phyloP scores from a whole-genome alignment of 1,140 invertebrate genomes.

The Kradibia gibbosae region DNA sequence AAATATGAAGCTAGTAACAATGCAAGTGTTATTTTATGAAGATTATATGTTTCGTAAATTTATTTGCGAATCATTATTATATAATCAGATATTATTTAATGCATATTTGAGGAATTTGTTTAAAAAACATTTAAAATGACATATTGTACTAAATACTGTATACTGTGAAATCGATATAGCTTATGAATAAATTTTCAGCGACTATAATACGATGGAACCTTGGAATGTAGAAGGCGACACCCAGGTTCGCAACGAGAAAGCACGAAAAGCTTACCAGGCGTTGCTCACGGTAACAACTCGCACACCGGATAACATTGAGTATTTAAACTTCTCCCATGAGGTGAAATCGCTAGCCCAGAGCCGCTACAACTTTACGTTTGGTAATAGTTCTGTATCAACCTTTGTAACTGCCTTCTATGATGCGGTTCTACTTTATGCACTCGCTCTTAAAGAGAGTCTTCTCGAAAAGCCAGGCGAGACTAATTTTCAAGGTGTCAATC shows the following conservation, averaged over 20 bases:
- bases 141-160: too few relatives aligned
- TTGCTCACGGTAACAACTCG: conserved; percentile 91
- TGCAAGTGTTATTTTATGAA: too few relatives aligned
- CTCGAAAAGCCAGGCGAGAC: conserved; percentile 76
- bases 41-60: too few relatives aligned
- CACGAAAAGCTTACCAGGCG: conserved; percentile 90
- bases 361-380: conserved; percentile 87
- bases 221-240: conserved; percentile 90
- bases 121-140: too few relatives aligned
- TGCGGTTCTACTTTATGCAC: conserved; percentile 91
- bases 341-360: conserved; percentile 85
- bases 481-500: conserved; percentile 74
- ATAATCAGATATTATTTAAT: too few relatives aligned
- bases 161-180: too few relatives aligned
- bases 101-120: too few relatives aligned
- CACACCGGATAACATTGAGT: conserved; percentile 86
- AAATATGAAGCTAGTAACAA: too few relatives aligned
- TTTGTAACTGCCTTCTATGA: conserved; percentile 98
- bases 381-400: conserved; percentile 81
- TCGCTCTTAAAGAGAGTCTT: conserved; percentile 90
- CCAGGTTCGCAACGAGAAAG: conserved; percentile 85
- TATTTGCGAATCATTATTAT: too few relatives aligned
- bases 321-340: conserved; percentile 83
- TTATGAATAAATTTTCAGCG: too few relatives aligned
- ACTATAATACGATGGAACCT: conserved; percentile 75